phyloP scores from a whole-genome alignment of 2,888 invertebrate species.

The Alcis repandata region DNA sequence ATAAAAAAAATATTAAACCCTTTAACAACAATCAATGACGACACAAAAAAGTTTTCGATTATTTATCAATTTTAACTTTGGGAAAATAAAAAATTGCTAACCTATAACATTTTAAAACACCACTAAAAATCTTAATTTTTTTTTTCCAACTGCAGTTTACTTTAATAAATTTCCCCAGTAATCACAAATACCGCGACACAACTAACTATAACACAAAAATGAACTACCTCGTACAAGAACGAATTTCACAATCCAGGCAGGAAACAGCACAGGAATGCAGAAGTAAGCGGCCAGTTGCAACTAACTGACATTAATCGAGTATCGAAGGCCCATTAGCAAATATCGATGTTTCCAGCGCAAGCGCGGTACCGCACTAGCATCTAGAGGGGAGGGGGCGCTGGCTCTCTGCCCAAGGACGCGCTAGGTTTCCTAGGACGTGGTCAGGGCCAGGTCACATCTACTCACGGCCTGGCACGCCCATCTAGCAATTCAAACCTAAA shows the following conservation, averaged over 20 bases:
- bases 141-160: too few relatives aligned
- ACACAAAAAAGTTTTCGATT: too few relatives aligned
- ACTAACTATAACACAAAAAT: too few relatives aligned
- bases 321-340: slow-evolving; percentile 66
- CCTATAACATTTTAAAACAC: too few relatives aligned
- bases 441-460: slow-evolving; percentile 68
- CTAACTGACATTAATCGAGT: slow-evolving; percentile 50
- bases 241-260: slow-evolving; percentile 30
- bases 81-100: too few relatives aligned
- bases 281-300: slow-evolving; percentile 49
- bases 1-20: too few relatives aligned
- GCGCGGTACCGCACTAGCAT: slow-evolving; percentile 49
- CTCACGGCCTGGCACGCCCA: slow-evolving; percentile 39
- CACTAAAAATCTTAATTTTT: too few relatives aligned
- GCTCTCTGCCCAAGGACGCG: slow-evolving; percentile 77
- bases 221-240: not conserved
- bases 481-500: too few relatives aligned
- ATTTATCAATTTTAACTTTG: too few relatives aligned
- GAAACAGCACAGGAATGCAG: slow-evolving; percentile 46
- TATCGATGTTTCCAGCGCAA: slow-evolving; percentile 70
- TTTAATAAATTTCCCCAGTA: too few relatives aligned
- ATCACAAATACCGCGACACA: too few relatives aligned
- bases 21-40: too few relatives aligned
- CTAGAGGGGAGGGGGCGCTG: slow-evolving; percentile 52
- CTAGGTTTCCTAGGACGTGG: slow-evolving; percentile 78